Base-by-base conservation (phyloP, 2,888 invertebrate species). In the Plagodis dolabraria region DNA sequence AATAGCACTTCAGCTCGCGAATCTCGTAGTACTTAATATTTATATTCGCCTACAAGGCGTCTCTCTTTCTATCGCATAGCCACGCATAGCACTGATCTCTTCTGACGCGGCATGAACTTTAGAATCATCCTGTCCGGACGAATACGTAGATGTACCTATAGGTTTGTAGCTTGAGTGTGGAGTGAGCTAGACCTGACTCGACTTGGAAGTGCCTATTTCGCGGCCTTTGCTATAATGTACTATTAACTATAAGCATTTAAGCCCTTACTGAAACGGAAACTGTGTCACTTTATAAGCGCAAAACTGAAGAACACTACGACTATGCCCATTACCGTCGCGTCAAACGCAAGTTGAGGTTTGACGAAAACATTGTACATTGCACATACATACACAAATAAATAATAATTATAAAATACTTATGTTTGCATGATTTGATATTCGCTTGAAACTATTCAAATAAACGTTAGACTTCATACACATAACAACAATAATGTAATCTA, bases 401-500 rank as follows among this genome's bases (percentile, higher is more conserved):
- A 36, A 7, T 36, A 4, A 66, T 67, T 65, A 70, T 66, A 64
- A 69, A 74, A 68, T 73, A 76, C 70, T 75, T 68, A 65, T 71
- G 64, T 69, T 75, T 72, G 68, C 70, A 72, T 74, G 72, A 70
- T 74, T 71, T 76, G 68, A 36, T 7, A 8, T 56, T 69, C 52
- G 49, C 70, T 77, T 75, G 65, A 36, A 45, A 70, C 65, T 69
- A 68, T 49, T 67, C 65, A 69, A 57, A 54, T 55, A 57, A 64
- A 63, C 62, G 71, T 33, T 22, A 64, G 53, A 69, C 67, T 70
- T 72, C 75, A 68, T 73, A 76, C 61, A 75, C 65, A 71, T 70
- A 70, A 72, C 67, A 76, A 77, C 74, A 77, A 76, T 77, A 58
- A 61, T 60, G 40, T 50, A 63, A 47, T 60, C 65, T 73, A 78